These are phyloP conservation scores for Strix aluco DNA, from an alignment of 2,113 vertebrate genomes.

Conservation along the genomic window DNA sequence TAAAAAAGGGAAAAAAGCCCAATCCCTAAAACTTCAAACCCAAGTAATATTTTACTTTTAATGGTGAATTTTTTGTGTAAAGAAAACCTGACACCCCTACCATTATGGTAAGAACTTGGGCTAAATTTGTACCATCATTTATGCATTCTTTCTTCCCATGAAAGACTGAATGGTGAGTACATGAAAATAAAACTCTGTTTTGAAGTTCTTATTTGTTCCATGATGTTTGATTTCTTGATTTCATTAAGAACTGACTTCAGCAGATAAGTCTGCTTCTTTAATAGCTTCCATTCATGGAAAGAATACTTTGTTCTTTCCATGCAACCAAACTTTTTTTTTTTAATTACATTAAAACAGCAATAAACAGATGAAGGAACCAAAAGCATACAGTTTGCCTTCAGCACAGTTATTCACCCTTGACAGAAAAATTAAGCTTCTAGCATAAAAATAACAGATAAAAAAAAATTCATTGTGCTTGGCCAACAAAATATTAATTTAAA, in stretches of 20 bases:
- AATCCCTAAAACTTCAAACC: background rate
- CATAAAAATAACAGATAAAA: background rate
- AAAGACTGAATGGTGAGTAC: slow-evolving; percentile 40
- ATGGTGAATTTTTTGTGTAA: slow-evolving; percentile 16
- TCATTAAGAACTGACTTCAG: slow-evolving; percentile 58
- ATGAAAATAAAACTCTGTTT: slow-evolving; percentile 60
- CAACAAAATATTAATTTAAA: slow-evolving; percentile 1
- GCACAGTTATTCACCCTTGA: slow-evolving; percentile 37
- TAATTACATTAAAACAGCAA: background rate
- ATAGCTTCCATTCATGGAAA: slow-evolving; percentile 45
- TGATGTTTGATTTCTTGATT: slow-evolving; percentile 54
- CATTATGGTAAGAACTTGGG: background rate
- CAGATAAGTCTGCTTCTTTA: slow-evolving; percentile 40
- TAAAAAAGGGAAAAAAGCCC: background rate
- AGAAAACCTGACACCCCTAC: slow-evolving; percentile 30
- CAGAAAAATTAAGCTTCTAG: slow-evolving; percentile 37
- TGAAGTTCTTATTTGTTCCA: slow-evolving; percentile 52
- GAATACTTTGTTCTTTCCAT: slow-evolving; percentile 44
- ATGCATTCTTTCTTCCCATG: slow-evolving; percentile 43
- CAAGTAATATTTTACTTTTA: slow-evolving; percentile 19
- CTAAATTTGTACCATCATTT: background rate
- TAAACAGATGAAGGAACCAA: slow-evolving; percentile 58
- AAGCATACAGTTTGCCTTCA: slow-evolving; percentile 20
- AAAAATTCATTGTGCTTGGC: background rate
- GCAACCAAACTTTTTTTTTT: background rate